These are phyloP conservation scores for Ictalurus furcatus DNA, from an alignment of 2,113 vertebrate genomes.

Conservation along the genomic window DNA sequence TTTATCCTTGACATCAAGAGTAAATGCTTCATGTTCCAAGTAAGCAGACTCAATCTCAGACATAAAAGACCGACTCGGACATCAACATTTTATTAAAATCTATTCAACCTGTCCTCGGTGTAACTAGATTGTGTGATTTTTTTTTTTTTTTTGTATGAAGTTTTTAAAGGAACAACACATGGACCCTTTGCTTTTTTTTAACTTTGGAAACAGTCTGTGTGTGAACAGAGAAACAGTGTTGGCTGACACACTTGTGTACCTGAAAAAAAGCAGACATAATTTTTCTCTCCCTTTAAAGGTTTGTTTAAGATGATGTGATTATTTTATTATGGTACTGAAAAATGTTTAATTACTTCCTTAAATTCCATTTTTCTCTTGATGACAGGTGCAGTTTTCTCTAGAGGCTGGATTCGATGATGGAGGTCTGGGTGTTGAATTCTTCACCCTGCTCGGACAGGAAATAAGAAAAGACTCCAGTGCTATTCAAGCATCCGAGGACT, in stretches of 20 bases:
- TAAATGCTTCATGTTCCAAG: not conserved
- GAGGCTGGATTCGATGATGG: constrained; percentile 11
- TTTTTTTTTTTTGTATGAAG: not conserved
- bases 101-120: not conserved
- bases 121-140: not conserved
- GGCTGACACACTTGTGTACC: constrained; percentile 27
- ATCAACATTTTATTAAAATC: too few relatives aligned
- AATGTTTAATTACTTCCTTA: not conserved
- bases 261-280: not conserved
- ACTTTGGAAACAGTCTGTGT: not conserved
- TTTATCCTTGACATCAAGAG: constrained; percentile 3
- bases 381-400: constrained; percentile 9
- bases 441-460: constrained; percentile 12
- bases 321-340: not conserved
- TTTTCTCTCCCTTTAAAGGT: constrained; percentile 3
- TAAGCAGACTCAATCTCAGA: not conserved
- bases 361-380: not conserved
- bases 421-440: constrained; percentile 8
- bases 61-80: not conserved
- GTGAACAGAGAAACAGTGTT: constrained; percentile 36
- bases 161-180: not conserved
- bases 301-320: not conserved
- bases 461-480: not conserved
- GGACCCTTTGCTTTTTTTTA: rapidly evolving
- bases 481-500: constrained; percentile 19